Conservation (phyloP, 2,797 vertebrate species). For the Myotis myotis region DNA sequence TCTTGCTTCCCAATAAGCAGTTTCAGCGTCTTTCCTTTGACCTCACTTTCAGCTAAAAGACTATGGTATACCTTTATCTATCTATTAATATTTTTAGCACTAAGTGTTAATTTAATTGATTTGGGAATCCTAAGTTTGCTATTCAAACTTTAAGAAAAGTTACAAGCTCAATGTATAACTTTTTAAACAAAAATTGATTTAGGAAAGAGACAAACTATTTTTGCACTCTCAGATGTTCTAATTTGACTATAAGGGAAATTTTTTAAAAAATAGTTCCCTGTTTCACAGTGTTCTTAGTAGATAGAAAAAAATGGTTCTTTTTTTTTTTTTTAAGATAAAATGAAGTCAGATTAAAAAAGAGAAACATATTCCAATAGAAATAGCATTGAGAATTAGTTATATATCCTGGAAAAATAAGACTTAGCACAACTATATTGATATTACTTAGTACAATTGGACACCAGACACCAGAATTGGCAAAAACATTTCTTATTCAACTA, state of each 20-base stretch:
- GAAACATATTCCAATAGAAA: conserved; percentile 65
- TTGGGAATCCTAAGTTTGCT: not conserved
- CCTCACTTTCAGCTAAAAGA: not conserved
- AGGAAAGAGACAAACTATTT: conserved; percentile 21
- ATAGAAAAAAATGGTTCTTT: conserved; percentile 33
- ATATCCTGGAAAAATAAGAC: conserved; percentile 54
- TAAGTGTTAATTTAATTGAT: conserved; percentile 15
- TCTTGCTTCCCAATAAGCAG: not conserved
- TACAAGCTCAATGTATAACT: not conserved
- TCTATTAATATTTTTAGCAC: not conserved
- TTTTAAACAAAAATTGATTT: conserved; percentile 32
- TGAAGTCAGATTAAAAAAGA: conserved; percentile 51
- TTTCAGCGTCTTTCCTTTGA: not conserved
- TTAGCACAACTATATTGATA: conserved; percentile 37
- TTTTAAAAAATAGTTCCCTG: not conserved
- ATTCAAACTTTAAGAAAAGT: not conserved
- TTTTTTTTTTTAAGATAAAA: conserved; percentile 60
- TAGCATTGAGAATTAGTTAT: conserved; percentile 42
- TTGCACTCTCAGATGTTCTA: not conserved
- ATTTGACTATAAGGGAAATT: not conserved
- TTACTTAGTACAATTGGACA: conserved; percentile 45
- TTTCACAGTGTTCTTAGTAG: conserved; percentile 28
- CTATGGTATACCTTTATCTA: not conserved
- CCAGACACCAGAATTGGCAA: conserved; percentile 48
- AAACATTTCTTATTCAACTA: conserved; percentile 56